Conservation (phyloP, 2,888 invertebrate genomes). For the Cephus nigrinus region DNA sequence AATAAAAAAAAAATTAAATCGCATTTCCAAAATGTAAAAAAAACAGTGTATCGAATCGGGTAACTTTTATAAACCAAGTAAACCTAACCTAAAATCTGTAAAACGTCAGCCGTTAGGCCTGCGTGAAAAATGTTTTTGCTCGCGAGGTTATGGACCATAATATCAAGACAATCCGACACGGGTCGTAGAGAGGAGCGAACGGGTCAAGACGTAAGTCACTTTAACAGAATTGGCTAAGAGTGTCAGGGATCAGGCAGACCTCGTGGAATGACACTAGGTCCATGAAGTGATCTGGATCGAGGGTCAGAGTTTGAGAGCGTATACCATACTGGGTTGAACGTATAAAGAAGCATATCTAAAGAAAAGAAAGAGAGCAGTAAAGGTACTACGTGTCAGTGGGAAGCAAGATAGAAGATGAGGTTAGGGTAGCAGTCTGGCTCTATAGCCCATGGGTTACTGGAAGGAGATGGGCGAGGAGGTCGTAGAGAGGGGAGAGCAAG, state of each 20-base stretch:
- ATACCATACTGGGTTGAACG: background rate
- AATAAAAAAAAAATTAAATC: background rate
- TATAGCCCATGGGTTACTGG: background rate
- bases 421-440: background rate
- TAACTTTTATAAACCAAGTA: background rate
- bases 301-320: background rate
- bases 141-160: background rate
- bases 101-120: background rate
- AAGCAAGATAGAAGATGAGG: background rate
- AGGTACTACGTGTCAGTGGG: constrained; percentile 3
- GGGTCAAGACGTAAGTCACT: background rate
- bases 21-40: too few species aligned
- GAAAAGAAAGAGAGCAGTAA: constrained; percentile 13
- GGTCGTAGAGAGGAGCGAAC: background rate
- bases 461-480: background rate
- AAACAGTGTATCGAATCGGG: background rate
- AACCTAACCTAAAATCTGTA: background rate
- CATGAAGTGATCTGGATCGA: background rate
- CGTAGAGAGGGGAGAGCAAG: background rate
- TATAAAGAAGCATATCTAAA: constrained; percentile 15
- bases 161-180: background rate
- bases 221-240: background rate
- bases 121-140: background rate
- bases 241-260: background rate
- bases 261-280: background rate